phyloP scores from a whole-genome alignment of 2,113 vertebrate species.

The Neopipo cinnamomea region DNA sequence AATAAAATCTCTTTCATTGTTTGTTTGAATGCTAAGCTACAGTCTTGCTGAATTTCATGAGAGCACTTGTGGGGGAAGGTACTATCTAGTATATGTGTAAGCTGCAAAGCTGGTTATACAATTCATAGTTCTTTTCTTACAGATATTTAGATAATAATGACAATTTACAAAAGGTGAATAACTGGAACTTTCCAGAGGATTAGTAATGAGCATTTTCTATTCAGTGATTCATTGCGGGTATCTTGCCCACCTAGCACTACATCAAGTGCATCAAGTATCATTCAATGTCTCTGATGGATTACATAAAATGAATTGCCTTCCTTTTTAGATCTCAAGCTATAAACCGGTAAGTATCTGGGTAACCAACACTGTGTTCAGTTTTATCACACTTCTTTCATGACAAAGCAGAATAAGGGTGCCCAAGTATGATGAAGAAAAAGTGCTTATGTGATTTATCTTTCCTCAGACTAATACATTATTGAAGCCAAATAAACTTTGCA shows the following conservation, averaged over 20 bases:
- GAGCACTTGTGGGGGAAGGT: neutral
- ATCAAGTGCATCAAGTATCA: neutral
- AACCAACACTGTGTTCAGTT: neutral
- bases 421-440: neutral
- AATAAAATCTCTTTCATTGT: neutral
- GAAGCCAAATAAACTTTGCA: neutral
- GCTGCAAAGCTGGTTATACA: neutral
- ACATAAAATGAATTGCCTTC: neutral
- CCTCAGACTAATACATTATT: neutral
- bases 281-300: neutral
- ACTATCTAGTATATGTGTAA: neutral
- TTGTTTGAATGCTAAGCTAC: neutral
- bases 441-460: neutral
- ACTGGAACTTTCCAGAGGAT: neutral
- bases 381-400: neutral
- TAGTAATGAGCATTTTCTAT: neutral
- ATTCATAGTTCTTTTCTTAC: neutral
- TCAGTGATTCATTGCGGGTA: neutral
- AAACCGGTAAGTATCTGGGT: neutral
- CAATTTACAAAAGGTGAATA: neutral
- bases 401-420: neutral
- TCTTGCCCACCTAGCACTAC: neutral
- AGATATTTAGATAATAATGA: neutral
- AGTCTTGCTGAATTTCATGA: neutral
- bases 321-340: neutral